Evolutionary conservation across 2,113 vertebrate species (phyloP), one percentile per base, ranked within the genome.

Genomic region (Rana temporaria): DNA sequence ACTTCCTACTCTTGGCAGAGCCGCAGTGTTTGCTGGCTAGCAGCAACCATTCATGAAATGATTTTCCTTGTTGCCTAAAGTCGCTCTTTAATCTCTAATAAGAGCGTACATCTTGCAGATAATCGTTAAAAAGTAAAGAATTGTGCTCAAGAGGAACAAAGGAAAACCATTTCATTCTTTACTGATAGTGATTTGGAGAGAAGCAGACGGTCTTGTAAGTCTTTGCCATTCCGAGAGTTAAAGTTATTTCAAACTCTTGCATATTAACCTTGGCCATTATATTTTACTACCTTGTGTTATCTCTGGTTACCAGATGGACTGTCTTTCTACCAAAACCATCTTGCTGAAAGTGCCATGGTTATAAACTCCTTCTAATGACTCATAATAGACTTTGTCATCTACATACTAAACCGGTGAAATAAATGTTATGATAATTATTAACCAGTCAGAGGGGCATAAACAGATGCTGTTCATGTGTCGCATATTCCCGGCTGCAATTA

Each of bases 391-490:
- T 85, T 84, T 84, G 84, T 85, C 81, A 85, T 86, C 60, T 68
- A 76, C 67, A 80, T 11, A 88, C 75, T 69, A 80, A 86, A 86
- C 79, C 57, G 77, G 81, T 71, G 62, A 85, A 53, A 59, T 85
- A 71, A 84, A 86, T 81, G 75, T 86, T 87, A 84, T 81, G 80
- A 79, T 87, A 85, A 88, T 84, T 76, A 84, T 80, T 79, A 80
- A 60, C 81, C 70, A 65, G 71, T 84, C 85, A 86, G 67, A 88
- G 70, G 81, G 84, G 85, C 69, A 86, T 81, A 87, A 87, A 86
- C 84, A 88, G 86, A 89, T 85, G 85, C 79, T 86, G 71, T 82
- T 85, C 79, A 74, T 71, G 78, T 84, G 70, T 85, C 81, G 87
- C 85, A 79, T 26, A 76, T 69, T 6, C 2, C 78, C 68, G 55